Base-by-base conservation (phyloP, 2,797 vertebrate genomes). In the Gymnothorax reevesii region DNA sequence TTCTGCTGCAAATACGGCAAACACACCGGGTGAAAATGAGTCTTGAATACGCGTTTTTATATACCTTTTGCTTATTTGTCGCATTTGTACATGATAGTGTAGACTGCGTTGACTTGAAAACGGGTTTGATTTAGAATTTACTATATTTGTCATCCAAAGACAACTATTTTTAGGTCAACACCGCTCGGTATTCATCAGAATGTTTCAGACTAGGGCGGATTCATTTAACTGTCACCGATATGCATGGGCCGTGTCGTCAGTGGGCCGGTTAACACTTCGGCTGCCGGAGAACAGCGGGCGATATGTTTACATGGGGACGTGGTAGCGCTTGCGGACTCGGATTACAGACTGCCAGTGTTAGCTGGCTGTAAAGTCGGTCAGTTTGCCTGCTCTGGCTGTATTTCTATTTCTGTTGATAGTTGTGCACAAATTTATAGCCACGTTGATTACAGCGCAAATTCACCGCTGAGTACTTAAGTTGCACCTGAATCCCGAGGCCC, bases 401-500 rank as follows among this genome's bases (percentile, higher is more conserved):
- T 73, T 73, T 73, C 22, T 73, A 10, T 0, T 10, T 22, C 6
- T 22, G 64, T 64, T 49, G 4, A 7, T 10, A 62, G 42, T 22
- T 0, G 64, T 22, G 80, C 82, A 22, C 83, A 73, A n/a, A 55
- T 83, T 64, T 55, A 49, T 64, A 52, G 54, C 83, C 55, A 59
- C 33, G 42, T 83, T 82, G 82, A 54, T 54, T 42, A 57, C 85
- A 59, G 33, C 20, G 60, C 0, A 55, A 33, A 59, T 83, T 13
- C 33, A 85, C 71, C 62, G 12, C 62, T 71, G 57, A 7, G 2
- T 25, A 52, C 42, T 83, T n/a, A 57, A 25, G 64, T 62, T 1
- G n/a, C 20, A 83, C 17, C 42, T 84, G 66, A 62, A 77, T 84
- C 22, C 60, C 7, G 82, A 91, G 95, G 95, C 93, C 94, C 83